Conservation (phyloP, 2,113 vertebrate genomes). For the Murina feae region DNA sequence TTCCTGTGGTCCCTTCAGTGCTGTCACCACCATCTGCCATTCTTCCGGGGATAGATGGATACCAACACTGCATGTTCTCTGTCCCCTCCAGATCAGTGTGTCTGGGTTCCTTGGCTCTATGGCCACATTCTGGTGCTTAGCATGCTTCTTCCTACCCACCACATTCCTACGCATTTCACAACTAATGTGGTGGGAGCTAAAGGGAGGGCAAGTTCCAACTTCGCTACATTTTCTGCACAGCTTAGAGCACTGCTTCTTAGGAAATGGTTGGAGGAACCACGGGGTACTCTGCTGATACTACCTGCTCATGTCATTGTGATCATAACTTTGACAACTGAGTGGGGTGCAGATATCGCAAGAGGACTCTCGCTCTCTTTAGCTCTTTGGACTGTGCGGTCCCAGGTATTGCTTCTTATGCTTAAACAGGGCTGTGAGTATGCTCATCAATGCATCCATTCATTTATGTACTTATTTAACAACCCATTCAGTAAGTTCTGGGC, state of each 20-base stretch:
- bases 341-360: background rate
- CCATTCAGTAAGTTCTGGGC: background rate
- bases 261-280: background rate
- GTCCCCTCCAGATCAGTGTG: background rate
- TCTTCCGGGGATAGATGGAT: background rate
- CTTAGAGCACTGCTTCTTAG: background rate
- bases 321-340: background rate
- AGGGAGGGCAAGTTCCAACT: background rate
- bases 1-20: background rate
- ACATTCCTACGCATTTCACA: background rate
- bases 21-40: background rate
- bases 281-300: background rate
- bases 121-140: background rate
- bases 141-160: background rate
- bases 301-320: background rate
- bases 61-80: background rate
- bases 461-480: background rate
- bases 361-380: background rate
- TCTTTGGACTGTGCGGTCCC: background rate
- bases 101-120: background rate
- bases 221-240: background rate
- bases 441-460: background rate
- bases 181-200: background rate
- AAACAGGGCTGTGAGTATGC: background rate
- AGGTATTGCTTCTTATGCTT: background rate